Evolutionary conservation across 2,888 invertebrate genomes (phyloP).

Genomic region (Aricia artaxerxes): DNA sequence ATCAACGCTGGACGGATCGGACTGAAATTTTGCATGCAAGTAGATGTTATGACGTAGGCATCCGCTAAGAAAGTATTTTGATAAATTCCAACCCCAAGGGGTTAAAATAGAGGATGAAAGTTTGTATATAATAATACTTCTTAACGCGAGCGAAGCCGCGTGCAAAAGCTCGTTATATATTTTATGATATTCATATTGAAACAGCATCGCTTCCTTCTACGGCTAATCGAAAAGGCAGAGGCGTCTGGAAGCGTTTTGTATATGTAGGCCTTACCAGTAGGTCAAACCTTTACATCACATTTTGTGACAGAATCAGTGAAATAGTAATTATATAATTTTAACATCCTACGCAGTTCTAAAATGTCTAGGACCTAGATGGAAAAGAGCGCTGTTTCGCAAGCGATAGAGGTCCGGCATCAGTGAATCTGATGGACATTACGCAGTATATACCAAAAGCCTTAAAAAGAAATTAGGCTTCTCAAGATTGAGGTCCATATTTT

Average conservation of each 20-base stretch:
- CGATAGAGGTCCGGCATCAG: not conserved
- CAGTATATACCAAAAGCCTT: not conserved
- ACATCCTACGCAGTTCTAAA: not conserved
- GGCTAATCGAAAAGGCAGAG: not conserved
- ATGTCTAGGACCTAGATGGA: not conserved
- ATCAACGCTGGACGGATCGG: no score
- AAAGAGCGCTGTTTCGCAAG: not conserved
- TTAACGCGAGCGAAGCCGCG: no score
- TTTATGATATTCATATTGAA: not conserved
- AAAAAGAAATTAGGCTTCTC: not conserved
- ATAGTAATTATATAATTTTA: not conserved
- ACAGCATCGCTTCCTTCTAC: not conserved
- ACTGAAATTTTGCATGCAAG: no score
- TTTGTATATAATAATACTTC: no score
- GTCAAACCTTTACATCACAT: not conserved
- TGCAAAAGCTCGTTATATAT: no score
- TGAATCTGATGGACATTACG: not conserved
- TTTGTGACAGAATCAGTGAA: not conserved
- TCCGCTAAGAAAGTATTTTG: no score
- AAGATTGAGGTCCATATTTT: no score
- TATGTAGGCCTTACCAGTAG: not conserved
- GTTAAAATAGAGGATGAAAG: no score
- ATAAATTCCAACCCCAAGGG: no score
- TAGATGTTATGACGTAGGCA: no score
- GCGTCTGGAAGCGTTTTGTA: not conserved